A percentile compares a stretch with the other conserved stretches of the same genome.
These are phyloP conservation scores for Drosophila ochracea DNA, from an alignment of 2,888 invertebrate species.

Conservation along the genomic window DNA sequence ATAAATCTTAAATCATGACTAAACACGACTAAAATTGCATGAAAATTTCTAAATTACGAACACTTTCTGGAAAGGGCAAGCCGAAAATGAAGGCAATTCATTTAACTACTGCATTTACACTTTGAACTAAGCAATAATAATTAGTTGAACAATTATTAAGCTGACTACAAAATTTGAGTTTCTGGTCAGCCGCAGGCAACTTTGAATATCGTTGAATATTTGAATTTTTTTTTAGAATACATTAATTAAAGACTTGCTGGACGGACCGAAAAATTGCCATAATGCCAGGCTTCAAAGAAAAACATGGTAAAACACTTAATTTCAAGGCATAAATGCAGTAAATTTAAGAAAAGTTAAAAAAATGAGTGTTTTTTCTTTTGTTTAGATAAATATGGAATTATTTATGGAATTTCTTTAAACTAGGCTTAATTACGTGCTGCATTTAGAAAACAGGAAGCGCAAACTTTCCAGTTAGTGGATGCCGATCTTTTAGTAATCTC, in stretches of 20 bases:
- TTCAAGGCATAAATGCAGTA: conserved; percentile 20
- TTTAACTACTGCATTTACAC: conserved; percentile 22
- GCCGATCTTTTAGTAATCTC: conserved; percentile 83
- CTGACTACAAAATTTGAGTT: neutral
- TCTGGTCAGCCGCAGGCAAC: conserved; percentile 20
- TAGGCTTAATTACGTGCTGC: conserved; percentile 44
- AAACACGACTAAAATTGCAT: neutral
- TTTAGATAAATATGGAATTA: conserved; percentile 38
- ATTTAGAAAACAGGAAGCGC: conserved; percentile 12
- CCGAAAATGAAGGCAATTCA: conserved; percentile 22
- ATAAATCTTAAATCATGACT: neutral
- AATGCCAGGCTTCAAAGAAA: neutral
- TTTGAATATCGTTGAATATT: conserved; percentile 11
- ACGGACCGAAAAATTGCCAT: conserved; percentile 33
- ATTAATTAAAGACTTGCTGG: conserved; percentile 19
- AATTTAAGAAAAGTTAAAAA: neutral
- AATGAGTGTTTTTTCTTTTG: conserved; percentile 5
- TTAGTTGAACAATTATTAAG: neutral
- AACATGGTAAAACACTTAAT: neutral
- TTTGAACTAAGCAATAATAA: conserved; percentile 1
- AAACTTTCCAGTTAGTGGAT: conserved; percentile 22
- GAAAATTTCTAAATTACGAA: conserved; percentile 2
- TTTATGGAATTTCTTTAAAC: conserved; percentile 32
- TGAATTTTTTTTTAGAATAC: neutral
- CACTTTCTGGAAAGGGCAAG: conserved; percentile 33